Evolutionary conservation across 2,797 vertebrate genomes (phyloP).

Genomic region (Mionectes olivaceus): DNA sequence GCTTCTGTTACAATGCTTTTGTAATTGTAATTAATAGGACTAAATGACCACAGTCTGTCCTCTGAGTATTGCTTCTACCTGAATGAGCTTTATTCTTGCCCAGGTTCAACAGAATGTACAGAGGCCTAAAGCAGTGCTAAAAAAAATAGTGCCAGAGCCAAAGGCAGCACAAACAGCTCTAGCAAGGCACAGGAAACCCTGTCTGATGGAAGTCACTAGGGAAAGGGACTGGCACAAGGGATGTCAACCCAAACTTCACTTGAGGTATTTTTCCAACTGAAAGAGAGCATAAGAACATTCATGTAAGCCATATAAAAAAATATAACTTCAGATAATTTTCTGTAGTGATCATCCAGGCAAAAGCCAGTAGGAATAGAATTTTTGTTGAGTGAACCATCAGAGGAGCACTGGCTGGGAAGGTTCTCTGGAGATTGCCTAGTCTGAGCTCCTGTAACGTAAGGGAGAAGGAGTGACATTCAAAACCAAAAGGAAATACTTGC

Average conservation of each 20-base stretch:
- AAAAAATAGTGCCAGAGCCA: neutral
- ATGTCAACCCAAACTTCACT: neutral
- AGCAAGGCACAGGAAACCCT: neutral
- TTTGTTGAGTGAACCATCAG: neutral
- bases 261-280: neutral
- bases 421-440: neutral
- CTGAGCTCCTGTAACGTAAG: neutral
- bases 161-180: neutral
- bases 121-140: neutral
- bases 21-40: neutral
- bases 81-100: neutral
- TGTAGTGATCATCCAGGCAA: neutral
- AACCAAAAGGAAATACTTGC: neutral
- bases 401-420: neutral
- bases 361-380: fast-evolving
- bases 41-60: neutral
- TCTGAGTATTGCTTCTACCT: neutral
- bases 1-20: neutral
- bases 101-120: neutral
- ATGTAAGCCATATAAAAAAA: neutral
- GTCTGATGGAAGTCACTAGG: fast-evolving
- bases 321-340: neutral
- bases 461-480: neutral
- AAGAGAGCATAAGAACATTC: neutral
- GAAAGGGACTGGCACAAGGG: neutral